These are phyloP conservation scores for Eurypyga helias DNA, from an alignment of 2,113 vertebrate genomes.

Conservation along the genomic window DNA sequence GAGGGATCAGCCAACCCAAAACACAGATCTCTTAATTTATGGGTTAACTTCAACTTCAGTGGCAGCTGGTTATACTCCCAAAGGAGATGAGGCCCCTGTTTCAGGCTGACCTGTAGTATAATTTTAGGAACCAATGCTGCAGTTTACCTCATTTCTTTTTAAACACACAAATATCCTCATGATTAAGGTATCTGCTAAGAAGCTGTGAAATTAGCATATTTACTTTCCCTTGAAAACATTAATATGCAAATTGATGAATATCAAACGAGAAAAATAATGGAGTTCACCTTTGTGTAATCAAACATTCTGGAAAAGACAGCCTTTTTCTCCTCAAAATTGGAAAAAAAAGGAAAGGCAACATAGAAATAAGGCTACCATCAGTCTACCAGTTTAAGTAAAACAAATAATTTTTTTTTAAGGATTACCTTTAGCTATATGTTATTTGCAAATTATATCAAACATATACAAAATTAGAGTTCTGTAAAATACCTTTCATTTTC, in stretches of 20 bases:
- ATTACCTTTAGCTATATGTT: neutral
- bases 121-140: neutral
- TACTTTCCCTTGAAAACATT: constrained; percentile 40
- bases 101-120: neutral
- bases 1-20: neutral
- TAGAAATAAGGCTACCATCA: neutral
- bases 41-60: neutral
- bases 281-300: constrained; percentile 61
- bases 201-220: constrained; percentile 62
- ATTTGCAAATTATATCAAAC: neutral
- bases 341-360: neutral
- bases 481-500: neutral
- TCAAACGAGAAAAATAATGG: constrained; percentile 28
- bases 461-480: neutral
- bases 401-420: neutral
- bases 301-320: constrained; percentile 15
- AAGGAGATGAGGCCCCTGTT: neutral
- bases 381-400: neutral
- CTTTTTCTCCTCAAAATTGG: neutral
- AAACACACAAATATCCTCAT: constrained; percentile 43
- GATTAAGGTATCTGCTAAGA: constrained; percentile 47
- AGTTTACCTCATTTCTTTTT: constrained; percentile 4
- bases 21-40: neutral
- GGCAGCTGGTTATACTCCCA: neutral
- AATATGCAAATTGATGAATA: constrained; percentile 60